Evolutionary conservation across 1,140 invertebrate species (phyloP), one percentile per base, ranked within the genome.

Genomic region (Zaprionus gabonicus): DNA sequence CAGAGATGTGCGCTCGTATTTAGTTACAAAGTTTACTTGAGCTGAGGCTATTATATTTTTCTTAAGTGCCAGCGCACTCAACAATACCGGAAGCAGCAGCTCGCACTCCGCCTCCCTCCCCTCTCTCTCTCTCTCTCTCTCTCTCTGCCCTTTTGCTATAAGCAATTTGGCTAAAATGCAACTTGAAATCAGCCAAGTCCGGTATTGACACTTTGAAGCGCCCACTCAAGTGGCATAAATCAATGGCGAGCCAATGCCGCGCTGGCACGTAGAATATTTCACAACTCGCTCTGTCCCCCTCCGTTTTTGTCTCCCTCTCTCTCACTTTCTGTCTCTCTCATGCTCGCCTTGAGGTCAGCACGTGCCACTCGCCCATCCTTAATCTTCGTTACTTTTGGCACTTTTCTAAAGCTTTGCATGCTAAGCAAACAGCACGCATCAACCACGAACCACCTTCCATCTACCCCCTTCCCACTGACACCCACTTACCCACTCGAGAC

Each of bases 81-180:
- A 81, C 83, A 87, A 87, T 86, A 84, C 84, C 83, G 84, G 84
- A 88, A 84, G 71, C 82, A 66, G 60, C 71, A 51, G 46, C 71
- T 34, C 31, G 0, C 31, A 34, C 31, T 53, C 65, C 34, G 34
- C 49, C 31, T 10, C 17, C 4, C 23, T 23, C 23, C 23, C 2
- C 20, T 20, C 20, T 20, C 20, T 20, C 23, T 23, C 23, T 23
- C 20, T 20, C 23, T 23, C 23, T 23, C 23, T 23, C 23, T 23
- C 23, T 2, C 12, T 3, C 46, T 2, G 31, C 9, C 31, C 46
- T 51, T 51, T 13, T 1, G 59, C 62, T 62, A 53, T 64, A 69
- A 88, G 85, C 84, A 87, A 87, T 87, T 87, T 87, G 81, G 84
- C 84, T 87, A 87, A 87, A 87, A 87, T 88, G 83, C 83, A 88